phyloP scores from a whole-genome alignment of 2,113 vertebrate genomes.

The Podarcis muralis region DNA sequence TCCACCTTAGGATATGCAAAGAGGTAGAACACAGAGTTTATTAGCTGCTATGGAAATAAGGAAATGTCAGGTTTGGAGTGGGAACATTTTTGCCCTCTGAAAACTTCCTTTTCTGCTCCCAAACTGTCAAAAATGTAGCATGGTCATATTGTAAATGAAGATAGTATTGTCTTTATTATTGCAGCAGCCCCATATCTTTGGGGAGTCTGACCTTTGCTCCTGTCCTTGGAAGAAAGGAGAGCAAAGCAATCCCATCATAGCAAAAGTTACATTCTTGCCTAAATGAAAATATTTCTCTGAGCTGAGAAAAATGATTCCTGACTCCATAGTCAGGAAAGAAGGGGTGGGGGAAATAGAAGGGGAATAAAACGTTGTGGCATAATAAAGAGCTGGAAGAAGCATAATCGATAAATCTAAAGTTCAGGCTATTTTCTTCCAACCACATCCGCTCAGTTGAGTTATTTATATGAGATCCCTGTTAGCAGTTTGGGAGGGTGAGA shows the following conservation, averaged over 20 bases:
- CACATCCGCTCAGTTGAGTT: constrained; percentile 17
- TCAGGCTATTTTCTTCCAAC: constrained; percentile 46
- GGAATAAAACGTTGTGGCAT: constrained; percentile 44
- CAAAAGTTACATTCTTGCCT: constrained; percentile 39
- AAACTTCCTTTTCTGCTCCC: not conserved
- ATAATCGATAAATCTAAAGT: constrained; percentile 56
- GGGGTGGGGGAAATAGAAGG: not conserved
- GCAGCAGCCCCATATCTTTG: not conserved
- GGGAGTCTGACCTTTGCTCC: not conserved
- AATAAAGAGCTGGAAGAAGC: constrained; percentile 48
- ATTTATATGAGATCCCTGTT: constrained; percentile 7
- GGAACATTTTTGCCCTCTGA: not conserved
- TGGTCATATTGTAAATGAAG: not conserved
- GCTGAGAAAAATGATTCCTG: constrained; percentile 41
- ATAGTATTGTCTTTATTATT: not conserved
- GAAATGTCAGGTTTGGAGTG: not conserved
- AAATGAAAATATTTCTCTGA: constrained; percentile 57
- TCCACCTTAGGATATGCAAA: not conserved
- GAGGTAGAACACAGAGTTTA: not conserved
- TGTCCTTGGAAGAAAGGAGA: constrained; percentile 9
- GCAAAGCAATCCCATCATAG: constrained; percentile 19
- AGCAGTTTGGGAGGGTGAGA: not conserved
- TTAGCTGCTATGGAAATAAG: not conserved
- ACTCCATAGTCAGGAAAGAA: constrained; percentile 31
- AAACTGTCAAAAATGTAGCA: not conserved